Conservation (phyloP, 2,888 invertebrate genomes). For the Chymomyza amoena region DNA sequence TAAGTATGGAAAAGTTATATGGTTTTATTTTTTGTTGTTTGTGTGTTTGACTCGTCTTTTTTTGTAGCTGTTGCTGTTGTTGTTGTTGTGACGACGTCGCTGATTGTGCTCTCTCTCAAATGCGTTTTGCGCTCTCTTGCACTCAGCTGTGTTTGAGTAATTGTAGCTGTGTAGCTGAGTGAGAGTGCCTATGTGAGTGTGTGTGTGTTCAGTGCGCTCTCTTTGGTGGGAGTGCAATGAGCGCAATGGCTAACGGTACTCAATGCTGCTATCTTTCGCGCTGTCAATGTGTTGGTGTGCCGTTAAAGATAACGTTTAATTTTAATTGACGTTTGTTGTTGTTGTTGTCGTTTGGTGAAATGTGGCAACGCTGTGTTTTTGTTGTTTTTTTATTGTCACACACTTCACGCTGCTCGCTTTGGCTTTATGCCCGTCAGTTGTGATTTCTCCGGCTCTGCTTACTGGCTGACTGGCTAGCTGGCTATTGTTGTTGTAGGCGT, state of each 20-base stretch:
- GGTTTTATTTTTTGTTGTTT: not conserved
- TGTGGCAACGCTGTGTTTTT: conserved; percentile 52
- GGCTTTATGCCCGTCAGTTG: conserved; percentile 1
- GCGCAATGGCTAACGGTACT: conserved; percentile 56
- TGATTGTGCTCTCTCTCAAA: not conserved
- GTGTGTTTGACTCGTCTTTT: not conserved
- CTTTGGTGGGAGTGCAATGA: conserved; percentile 42
- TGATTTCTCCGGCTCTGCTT: conserved; percentile 43
- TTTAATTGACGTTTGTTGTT: conserved; percentile 15
- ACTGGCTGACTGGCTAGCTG: not conserved
- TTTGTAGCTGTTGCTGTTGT: not conserved
- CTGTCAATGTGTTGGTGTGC: conserved; percentile 45
- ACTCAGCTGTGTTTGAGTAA: not conserved
- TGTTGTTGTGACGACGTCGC: not conserved
- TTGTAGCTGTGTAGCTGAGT: too few species aligned
- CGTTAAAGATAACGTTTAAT: conserved; percentile 9
- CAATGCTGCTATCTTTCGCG: conserved; percentile 31
- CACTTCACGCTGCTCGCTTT: conserved; percentile 16
- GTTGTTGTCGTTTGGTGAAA: conserved; percentile 39
- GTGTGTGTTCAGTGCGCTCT: not conserved
- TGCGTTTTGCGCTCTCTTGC: conserved; percentile 3
- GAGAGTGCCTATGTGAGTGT: not conserved
- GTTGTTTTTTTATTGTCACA: conserved; percentile 17
- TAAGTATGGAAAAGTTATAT: not conserved
- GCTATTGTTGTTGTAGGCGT: conserved; percentile 19